Evolutionary conservation across 2,797 vertebrate genomes (phyloP), one percentile per base, ranked within the genome.

Genomic region (Pseudochirops corinnae): DNA sequence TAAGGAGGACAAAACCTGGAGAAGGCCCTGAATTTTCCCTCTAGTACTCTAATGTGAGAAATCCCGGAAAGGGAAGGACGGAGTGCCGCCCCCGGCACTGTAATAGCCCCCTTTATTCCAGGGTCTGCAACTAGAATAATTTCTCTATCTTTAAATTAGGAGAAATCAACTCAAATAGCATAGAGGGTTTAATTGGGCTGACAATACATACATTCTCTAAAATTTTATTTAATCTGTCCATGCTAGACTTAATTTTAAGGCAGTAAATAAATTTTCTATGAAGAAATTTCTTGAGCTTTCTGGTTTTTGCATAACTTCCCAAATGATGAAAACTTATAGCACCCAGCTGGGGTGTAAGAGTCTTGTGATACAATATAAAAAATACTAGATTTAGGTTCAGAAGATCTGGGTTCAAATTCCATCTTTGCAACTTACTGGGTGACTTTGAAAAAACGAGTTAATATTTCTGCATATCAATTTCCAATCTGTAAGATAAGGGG

Each of bases 291-390:
- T 94, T 33, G 33, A 33, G 21, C 56, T 92, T 94, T 92, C 28
- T 93, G 53, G 90, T 21, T 50, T 52, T 62, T 82, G 91, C 58
- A 93, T 56, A 50, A 92, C 56, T 95, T 92, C 58, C 96, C 87
- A 46, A 14, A 90, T 94, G 90, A 92, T 26, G 53, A 92, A 9
- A 12, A n/a, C 16, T 46, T 56, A 14, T 56, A 92, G 62, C 26
- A 52, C 67, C 52, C 62, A 39, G 24, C 56, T 50, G 67, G 56
- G 21, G 39, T 18, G 39, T 46, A 24, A 82, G n/a, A 82, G 39
- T 82, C 18, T 26, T 82, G 21, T 46, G 18, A 82, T 46, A 10
- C n/a, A 26, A 24, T 74, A 5, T 16, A 39, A 74, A 74, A 74
- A 39, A 74, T 39, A 21, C 6, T 39, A 1, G n/a, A 39, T 82